Evolutionary conservation across 2,113 vertebrate species (phyloP).

Genomic region (Salminus brasiliensis): DNA sequence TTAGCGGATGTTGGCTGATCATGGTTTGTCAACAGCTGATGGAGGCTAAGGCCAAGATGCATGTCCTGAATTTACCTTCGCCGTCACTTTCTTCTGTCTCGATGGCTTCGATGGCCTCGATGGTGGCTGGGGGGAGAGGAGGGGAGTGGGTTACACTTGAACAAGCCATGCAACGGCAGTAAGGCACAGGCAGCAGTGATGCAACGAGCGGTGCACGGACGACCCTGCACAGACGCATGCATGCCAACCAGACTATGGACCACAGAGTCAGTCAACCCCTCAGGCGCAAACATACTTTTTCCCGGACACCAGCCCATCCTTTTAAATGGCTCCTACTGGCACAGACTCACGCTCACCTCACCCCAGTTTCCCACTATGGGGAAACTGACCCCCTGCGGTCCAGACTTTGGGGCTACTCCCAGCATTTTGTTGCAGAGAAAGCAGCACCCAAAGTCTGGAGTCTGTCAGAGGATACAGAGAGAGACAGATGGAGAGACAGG

Average conservation of each 20-base stretch:
- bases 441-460: slow-evolving; percentile 49
- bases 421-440: not conserved
- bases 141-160: slow-evolving; percentile 77
- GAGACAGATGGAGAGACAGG: slow-evolving; percentile 48
- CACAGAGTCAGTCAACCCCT: slow-evolving; percentile 49
- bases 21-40: slow-evolving; percentile 5
- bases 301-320: slow-evolving; percentile 6
- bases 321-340: not conserved
- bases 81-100: slow-evolving; percentile 76
- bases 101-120: slow-evolving; percentile 84
- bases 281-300: slow-evolving; percentile 30
- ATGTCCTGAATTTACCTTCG: slow-evolving; percentile 78
- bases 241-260: slow-evolving; percentile 60
- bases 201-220: slow-evolving; percentile 45
- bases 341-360: slow-evolving; percentile 45
- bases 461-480: slow-evolving; percentile 51
- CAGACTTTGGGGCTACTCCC: slow-evolving; percentile 49
- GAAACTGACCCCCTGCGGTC: slow-evolving; percentile 51
- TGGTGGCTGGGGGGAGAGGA: slow-evolving; percentile 80
- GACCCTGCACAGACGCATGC: slow-evolving; percentile 58
- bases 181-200: slow-evolving; percentile 62
- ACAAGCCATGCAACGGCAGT: slow-evolving; percentile 77
- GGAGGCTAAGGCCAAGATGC: slow-evolving; percentile 28
- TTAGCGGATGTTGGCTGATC: slow-evolving; percentile 24
- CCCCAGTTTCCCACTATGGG: slow-evolving; percentile 45